These are phyloP conservation scores for Drosophila recens DNA, from an alignment of 2,888 invertebrate genomes.

Conservation along the genomic window DNA sequence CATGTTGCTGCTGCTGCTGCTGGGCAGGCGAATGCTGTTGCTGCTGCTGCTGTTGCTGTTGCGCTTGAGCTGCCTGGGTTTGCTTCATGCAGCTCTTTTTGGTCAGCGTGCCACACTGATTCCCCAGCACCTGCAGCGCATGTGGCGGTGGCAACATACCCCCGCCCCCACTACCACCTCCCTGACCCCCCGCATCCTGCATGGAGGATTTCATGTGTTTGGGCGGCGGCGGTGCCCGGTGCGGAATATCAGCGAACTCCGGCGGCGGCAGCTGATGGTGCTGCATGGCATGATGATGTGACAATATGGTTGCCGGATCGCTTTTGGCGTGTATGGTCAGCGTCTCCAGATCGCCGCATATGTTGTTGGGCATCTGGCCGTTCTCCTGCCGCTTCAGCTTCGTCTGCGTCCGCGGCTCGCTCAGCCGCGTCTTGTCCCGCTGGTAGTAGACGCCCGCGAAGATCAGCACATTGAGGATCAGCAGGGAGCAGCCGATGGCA, in stretches of 20 bases:
- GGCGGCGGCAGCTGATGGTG: slow-evolving; percentile 94
- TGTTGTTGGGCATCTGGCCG: slow-evolving; percentile 95
- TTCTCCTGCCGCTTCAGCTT: slow-evolving; percentile 93
- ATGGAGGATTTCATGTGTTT: slow-evolving; percentile 87
- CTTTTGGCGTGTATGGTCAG: slow-evolving; percentile 87
- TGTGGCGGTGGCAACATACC: slow-evolving; percentile 90
- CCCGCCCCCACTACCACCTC: slow-evolving; percentile 82
- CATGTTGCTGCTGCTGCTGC: slow-evolving; percentile 63
- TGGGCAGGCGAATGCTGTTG: slow-evolving; percentile 76
- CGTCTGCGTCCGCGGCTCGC: slow-evolving; percentile 86
- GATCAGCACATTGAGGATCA: slow-evolving; percentile 96
- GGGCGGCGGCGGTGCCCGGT: slow-evolving; percentile 91
- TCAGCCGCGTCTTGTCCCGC: slow-evolving; percentile 92
- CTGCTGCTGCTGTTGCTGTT: slow-evolving; percentile 76
- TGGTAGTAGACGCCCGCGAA: slow-evolving; percentile 98
- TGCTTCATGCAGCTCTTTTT: slow-evolving; percentile 89
- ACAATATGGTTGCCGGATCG: slow-evolving; percentile 90
- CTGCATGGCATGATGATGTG: slow-evolving; percentile 91
- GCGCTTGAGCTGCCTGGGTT: slow-evolving; percentile 70
- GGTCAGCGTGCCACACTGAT: slow-evolving; percentile 90
- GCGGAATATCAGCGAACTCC: slow-evolving; percentile 93
- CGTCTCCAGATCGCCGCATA: slow-evolving; percentile 93
- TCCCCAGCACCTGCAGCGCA: slow-evolving; percentile 90
- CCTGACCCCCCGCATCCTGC: slow-evolving; percentile 86
- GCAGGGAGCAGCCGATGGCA: slow-evolving; percentile 96